Conservation (phyloP, 2,888 invertebrate genomes). For the Hypomecis punctinalis region DNA sequence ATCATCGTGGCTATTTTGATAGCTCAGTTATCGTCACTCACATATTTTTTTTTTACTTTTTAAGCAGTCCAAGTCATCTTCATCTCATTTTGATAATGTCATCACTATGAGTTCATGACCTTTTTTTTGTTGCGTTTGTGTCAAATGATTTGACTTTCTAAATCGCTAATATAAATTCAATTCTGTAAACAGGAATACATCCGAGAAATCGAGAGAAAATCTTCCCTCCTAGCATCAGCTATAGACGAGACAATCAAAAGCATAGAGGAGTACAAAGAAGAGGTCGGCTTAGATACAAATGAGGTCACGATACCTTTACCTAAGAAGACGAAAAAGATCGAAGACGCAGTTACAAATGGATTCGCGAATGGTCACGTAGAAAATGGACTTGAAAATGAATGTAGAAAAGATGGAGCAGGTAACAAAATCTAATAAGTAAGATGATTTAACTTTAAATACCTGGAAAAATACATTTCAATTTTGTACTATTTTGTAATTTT, state of each 20-base stretch:
- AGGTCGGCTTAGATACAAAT: conserved; percentile 63
- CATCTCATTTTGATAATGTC: too few relatives aligned
- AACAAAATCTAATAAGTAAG: background rate
- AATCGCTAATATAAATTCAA: conserved; percentile 4
- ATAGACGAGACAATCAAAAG: conserved; percentile 76
- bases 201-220: conserved; percentile 72
- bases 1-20: too few relatives aligned
- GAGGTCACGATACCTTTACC: conserved; percentile 11
- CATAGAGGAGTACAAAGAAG: conserved; percentile 78
- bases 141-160: too few relatives aligned
- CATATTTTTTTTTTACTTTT: too few relatives aligned
- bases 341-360: conserved; percentile 6
- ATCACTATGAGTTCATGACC: too few relatives aligned
- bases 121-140: too few relatives aligned
- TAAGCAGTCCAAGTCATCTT: too few relatives aligned
- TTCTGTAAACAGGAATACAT: conserved; percentile 69
- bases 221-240: conserved; percentile 73
- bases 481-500: too few relatives aligned
- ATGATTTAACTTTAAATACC: background rate
- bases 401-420: background rate
- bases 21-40: too few relatives aligned
- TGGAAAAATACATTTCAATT: too few relatives aligned
- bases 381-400: conserved; percentile 10
- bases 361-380: conserved; percentile 5
- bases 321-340: conserved; percentile 2